A percentile compares a stretch with the other conserved stretches of the same genome.
phyloP scores from a whole-genome alignment of 2,888 invertebrate species.

The Lasioglossum lativentre region DNA sequence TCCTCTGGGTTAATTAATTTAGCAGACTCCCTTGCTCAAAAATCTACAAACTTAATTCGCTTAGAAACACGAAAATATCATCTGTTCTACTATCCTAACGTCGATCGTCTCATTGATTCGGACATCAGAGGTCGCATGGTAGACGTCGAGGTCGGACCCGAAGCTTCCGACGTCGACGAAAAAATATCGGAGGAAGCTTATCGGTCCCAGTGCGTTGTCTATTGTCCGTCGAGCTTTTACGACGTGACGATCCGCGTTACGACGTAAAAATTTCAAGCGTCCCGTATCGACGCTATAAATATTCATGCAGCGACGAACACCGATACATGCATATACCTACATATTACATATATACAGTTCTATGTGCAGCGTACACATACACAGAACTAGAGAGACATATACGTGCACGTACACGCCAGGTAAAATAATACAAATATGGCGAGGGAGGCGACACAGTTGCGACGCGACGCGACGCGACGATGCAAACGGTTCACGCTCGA shows the following conservation, averaged over 20 bases:
- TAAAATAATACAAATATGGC: slow-evolving; percentile 40
- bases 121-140: background rate
- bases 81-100: background rate
- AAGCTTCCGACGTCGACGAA: background rate
- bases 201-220: slow-evolving; percentile 20
- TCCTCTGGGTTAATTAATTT: too few species aligned
- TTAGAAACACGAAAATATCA: background rate
- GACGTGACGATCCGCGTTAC: slow-evolving; percentile 50
- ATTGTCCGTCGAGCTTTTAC: slow-evolving; percentile 42
- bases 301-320: slow-evolving; percentile 49
- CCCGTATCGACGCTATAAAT: slow-evolving; percentile 53
- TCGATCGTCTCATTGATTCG: background rate
- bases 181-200: slow-evolving; percentile 10
- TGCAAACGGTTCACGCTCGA: slow-evolving; percentile 4
- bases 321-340: slow-evolving; percentile 13
- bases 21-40: too few species aligned
- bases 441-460: slow-evolving; percentile 20
- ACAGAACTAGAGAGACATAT: background rate
- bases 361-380: background rate
- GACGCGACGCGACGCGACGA: background rate
- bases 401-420: slow-evolving; percentile 3
- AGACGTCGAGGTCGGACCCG: background rate
- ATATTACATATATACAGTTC: slow-evolving; percentile 15
- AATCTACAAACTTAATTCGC: too few species aligned
- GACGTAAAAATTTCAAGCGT: slow-evolving; percentile 54